A percentile compares a stretch with the other conserved stretches of the same genome.
Evolutionary conservation across 2,888 invertebrate genomes (phyloP).

Genomic region (Nymphalis urticae): DNA sequence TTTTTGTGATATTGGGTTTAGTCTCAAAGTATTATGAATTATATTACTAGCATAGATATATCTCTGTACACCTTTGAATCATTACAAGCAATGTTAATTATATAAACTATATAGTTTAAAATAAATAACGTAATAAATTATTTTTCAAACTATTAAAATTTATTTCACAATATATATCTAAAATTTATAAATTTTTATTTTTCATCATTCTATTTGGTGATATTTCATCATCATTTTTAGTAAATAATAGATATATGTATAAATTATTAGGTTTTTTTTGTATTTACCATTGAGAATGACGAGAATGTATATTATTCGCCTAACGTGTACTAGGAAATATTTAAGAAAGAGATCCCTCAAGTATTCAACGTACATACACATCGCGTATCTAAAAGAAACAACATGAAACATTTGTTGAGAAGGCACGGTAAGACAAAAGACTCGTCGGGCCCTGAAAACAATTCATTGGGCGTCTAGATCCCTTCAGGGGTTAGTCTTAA

Average conservation of each 20-base stretch:
- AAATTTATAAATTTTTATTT: too few species aligned
- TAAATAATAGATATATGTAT: too few species aligned
- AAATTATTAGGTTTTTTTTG: neutral
- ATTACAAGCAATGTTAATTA: too few species aligned
- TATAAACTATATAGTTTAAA: too few species aligned
- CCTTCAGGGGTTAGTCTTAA: slow-evolving; percentile 33
- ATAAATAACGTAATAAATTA: too few species aligned
- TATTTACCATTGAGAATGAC: neutral
- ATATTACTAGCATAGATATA: neutral
- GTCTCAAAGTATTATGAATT: neutral
- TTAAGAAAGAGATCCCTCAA: slow-evolving; percentile 4
- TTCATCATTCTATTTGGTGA: too few species aligned
- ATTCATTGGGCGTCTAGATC: slow-evolving; percentile 30
- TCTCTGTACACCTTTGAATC: too few species aligned
- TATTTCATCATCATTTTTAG: too few species aligned
- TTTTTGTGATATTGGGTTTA: neutral
- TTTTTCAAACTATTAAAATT: too few species aligned
- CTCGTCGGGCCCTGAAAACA: slow-evolving; percentile 29
- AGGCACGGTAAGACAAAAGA: slow-evolving; percentile 22
- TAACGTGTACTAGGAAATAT: neutral
- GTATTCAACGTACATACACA: slow-evolving; percentile 2
- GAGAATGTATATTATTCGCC: neutral
- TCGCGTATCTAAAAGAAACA: slow-evolving; percentile 11
- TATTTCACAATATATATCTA: too few species aligned
- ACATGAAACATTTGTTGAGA: slow-evolving; percentile 12